phyloP scores from a whole-genome alignment of 2,888 invertebrate species.

The Ichneumon xanthorius region DNA sequence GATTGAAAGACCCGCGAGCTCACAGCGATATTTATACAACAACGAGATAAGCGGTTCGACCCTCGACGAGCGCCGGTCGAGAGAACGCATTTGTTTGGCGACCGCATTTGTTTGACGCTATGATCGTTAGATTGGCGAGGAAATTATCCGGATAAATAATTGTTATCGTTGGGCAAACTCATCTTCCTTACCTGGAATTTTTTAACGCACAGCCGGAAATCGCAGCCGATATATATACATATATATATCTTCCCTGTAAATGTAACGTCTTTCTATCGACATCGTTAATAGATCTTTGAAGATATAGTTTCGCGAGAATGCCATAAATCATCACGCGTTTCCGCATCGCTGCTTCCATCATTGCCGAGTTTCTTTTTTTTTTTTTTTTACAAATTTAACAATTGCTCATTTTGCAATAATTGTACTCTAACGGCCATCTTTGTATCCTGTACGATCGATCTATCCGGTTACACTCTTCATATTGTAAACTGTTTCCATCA shows the following conservation, averaged over 20 bases:
- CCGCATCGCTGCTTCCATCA: slow-evolving; percentile 11
- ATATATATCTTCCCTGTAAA: slow-evolving; percentile 25
- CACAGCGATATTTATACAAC: slow-evolving; percentile 24
- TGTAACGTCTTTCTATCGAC: slow-evolving; percentile 15
- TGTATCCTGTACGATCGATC: slow-evolving; percentile 36
- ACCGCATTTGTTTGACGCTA: slow-evolving; percentile 1
- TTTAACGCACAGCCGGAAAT: slow-evolving; percentile 48
- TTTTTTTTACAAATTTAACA: slow-evolving; percentile 16
- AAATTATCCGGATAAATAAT: slow-evolving; percentile 24
- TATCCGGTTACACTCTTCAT: slow-evolving; percentile 48
- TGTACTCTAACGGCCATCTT: slow-evolving; percentile 11
- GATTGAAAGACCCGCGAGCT: slow-evolving; percentile 43
- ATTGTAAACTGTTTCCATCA: slow-evolving; percentile 14
- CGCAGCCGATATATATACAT: not conserved
- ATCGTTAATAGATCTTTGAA: not conserved
- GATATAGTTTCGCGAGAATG: slow-evolving; percentile 1
- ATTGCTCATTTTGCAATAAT: not conserved
- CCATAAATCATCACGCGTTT: slow-evolving; percentile 31
- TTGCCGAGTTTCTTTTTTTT: not conserved
- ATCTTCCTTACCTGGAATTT: slow-evolving; percentile 33
- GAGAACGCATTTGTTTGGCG: not conserved
- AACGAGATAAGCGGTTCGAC: slow-evolving; percentile 5
- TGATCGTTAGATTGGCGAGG: slow-evolving; percentile 20
- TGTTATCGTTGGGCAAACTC: slow-evolving; percentile 26
- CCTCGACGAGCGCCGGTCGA: not conserved